These are phyloP conservation scores for Mionectes olivaceus DNA, from an alignment of 2,797 vertebrate species.

Conservation along the genomic window DNA sequence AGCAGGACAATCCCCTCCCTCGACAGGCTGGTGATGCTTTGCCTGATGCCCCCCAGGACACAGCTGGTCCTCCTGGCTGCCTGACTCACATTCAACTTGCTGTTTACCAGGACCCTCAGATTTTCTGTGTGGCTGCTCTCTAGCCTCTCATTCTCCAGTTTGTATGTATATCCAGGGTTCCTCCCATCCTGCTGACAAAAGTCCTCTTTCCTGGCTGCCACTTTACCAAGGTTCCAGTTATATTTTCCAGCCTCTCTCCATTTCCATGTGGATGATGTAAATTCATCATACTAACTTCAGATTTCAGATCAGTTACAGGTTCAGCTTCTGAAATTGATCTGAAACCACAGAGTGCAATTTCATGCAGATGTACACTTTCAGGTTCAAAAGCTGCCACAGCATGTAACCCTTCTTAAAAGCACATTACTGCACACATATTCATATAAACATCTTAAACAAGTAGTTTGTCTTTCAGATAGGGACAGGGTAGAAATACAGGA, in stretches of 20 bases:
- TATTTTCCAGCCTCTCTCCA: background rate
- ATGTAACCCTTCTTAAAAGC: background rate
- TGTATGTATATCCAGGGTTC: background rate
- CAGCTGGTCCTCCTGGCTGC: accelerated
- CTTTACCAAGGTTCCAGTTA: background rate
- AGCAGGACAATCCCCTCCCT: background rate
- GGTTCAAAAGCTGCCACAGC: background rate
- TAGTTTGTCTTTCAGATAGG: background rate
- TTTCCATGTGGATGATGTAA: background rate
- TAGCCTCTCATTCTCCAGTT: background rate
- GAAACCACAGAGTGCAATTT: background rate
- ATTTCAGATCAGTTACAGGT: background rate
- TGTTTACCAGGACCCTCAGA: accelerated
- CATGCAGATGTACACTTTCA: background rate
- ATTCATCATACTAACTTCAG: background rate
- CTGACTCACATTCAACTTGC: background rate
- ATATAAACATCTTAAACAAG: background rate
- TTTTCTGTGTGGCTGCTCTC: background rate
- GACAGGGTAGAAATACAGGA: background rate
- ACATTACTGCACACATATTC: background rate
- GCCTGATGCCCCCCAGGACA: background rate
- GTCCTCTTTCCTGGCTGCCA: background rate
- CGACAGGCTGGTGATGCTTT: accelerated
- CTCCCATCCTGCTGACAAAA: background rate
- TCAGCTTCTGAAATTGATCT: background rate